Base-by-base conservation (phyloP, 2,888 invertebrate species). In the Sycophila texana region DNA sequence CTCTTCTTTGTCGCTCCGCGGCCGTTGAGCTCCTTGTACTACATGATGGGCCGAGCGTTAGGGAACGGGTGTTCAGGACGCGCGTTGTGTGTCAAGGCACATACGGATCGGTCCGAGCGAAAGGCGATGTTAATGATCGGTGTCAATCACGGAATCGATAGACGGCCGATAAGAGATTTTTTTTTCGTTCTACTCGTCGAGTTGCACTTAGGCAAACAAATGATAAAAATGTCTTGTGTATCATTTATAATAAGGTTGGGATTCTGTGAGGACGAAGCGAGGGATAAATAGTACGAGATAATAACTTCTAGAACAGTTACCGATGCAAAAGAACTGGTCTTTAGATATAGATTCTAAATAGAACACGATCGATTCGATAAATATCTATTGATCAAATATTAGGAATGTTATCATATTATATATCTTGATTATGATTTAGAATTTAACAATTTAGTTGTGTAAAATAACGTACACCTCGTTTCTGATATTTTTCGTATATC, bases 81-180 rank as follows among this genome's bases (percentile, higher is more conserved):
- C 12, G 51, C 13, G 12, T 22, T 20, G 30, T 58, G 53, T 47
- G n/a, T 16, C 14, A 4, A 18, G 20, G n/a, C 49, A 20, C 53
- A 51, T 51, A 78, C 66, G 39, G 10, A 39, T 10, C 39, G 39
- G 39, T 39, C 39, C 39, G 39, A 39, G 53, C 60, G 72, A 77
- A 53, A 67, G 77, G 26, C 22, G 77, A 66, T 47, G 66, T 67
- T 77, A 77, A 78, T 68, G 77, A 78, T 78, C 53, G 66, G 67
- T 73, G 77, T 73, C 77, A 72, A 16, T 73, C 77, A 61, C 18
- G 60, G 61, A 26, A 53, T 67, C 73, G 60, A 72, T 72, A 53
- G 66, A 66, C 51, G 20, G 60, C 58, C 53, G 77, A 70, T 66
- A 63, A 73, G 53, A 39, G 10, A 39, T 68, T 70, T 53, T 16